These are phyloP conservation scores for Saiga tatarica DNA, from an alignment of 2,113 vertebrate species.

Conservation along the genomic window DNA sequence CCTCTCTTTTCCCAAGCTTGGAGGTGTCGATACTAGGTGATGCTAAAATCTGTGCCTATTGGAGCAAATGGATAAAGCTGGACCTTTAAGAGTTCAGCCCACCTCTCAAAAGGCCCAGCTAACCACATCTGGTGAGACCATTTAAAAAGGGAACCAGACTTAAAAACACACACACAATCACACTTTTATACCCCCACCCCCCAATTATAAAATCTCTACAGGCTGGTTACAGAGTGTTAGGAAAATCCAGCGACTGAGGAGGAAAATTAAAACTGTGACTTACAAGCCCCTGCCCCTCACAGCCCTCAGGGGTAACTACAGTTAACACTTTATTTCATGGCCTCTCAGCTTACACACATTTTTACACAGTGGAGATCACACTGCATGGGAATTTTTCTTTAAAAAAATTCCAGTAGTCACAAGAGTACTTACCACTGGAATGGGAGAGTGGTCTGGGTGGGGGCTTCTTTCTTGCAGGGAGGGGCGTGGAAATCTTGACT, in stretches of 20 bases:
- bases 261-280: conserved; percentile 34
- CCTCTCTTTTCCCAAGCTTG: neutral
- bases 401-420: neutral
- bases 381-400: neutral
- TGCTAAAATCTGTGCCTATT: neutral
- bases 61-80: neutral
- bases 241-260: conserved; percentile 43
- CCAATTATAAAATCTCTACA: conserved; percentile 33
- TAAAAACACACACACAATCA: conserved; percentile 1
- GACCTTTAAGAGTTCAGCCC: conserved; percentile 22
- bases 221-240: conserved; percentile 15
- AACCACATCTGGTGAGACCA: conserved; percentile 63
- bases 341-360: neutral
- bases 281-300: neutral
- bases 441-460: neutral
- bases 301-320: neutral
- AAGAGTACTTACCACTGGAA: neutral
- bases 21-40: neutral
- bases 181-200: neutral
- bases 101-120: neutral
- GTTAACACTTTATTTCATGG: neutral
- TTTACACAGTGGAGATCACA: neutral
- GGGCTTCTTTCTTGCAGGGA: neutral
- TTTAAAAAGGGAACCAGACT: conserved; percentile 40
- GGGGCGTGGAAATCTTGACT: neutral